Conservation (phyloP, 2,888 invertebrate genomes). For the Carterocephalus palaemon region DNA sequence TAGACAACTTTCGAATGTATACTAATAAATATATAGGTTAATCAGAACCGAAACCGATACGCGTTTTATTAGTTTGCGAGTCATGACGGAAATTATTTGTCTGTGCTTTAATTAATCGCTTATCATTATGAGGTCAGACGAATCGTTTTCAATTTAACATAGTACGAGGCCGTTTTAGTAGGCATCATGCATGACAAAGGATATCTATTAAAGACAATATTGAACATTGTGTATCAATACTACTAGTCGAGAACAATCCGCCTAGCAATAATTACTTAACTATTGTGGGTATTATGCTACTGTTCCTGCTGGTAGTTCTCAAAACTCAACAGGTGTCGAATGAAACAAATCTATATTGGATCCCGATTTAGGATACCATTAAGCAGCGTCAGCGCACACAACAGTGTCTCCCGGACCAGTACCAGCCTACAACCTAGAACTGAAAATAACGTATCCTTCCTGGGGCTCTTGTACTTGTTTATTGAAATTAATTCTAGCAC, state of each 20-base stretch:
- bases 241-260: slow-evolving; percentile 14
- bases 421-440: too few relatives aligned
- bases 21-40: background rate
- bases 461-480: too few relatives aligned
- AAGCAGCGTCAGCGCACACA: too few relatives aligned
- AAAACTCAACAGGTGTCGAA: too few relatives aligned
- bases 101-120: slow-evolving; percentile 15
- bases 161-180: slow-evolving; percentile 10
- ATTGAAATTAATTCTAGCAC: too few relatives aligned
- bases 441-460: too few relatives aligned
- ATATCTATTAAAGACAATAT: slow-evolving; percentile 15
- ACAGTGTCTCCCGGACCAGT: too few relatives aligned
- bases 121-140: slow-evolving; percentile 26
- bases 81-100: slow-evolving; percentile 11
- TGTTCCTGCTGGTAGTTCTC: too few relatives aligned
- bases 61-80: background rate
- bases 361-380: too few relatives aligned
- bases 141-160: slow-evolving; percentile 25
- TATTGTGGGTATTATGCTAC: slow-evolving; percentile 5
- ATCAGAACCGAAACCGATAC: slow-evolving; percentile 5
- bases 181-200: background rate
- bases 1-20: too few relatives aligned
- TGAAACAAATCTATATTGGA: too few relatives aligned
- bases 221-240: slow-evolving; percentile 12
- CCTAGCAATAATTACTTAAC: background rate